These are phyloP conservation scores for Scrobipalpa atriplicella DNA, from an alignment of 2,888 invertebrate species.

Conservation along the genomic window DNA sequence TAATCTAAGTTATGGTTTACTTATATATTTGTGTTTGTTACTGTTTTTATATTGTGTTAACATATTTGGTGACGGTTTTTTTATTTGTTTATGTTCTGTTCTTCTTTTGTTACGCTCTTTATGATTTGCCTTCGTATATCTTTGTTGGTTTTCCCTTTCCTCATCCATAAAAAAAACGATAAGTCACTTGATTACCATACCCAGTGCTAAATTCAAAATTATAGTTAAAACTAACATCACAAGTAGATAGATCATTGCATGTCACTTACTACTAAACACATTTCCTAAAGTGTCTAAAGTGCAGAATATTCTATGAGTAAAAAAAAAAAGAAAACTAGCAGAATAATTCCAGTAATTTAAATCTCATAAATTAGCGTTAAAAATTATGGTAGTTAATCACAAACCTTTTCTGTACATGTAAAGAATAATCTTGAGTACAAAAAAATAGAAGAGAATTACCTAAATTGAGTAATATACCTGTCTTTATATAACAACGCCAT, in stretches of 20 bases:
- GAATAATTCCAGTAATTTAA: too few relatives aligned
- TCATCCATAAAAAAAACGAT: neutral
- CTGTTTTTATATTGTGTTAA: conserved; percentile 31
- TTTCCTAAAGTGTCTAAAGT: too few relatives aligned
- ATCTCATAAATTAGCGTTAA: too few relatives aligned
- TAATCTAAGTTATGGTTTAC: neutral
- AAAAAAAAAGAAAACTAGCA: neutral
- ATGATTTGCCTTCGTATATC: conserved; percentile 58
- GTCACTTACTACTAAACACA: neutral
- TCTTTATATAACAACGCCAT: conserved; percentile 1
- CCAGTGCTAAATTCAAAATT: neutral
- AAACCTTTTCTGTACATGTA: too few relatives aligned
- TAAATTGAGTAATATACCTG: neutral
- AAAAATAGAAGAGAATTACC: neutral
- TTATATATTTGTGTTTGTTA: neutral
- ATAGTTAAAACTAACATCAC: neutral
- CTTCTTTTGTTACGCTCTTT: conserved; percentile 52
- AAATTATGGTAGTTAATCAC: too few relatives aligned
- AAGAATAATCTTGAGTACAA: neutral
- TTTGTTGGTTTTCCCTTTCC: conserved; percentile 8
- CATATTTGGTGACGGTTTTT: conserved; percentile 45
- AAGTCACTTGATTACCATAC: neutral
- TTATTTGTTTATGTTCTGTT: conserved; percentile 22
- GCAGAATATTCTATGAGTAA: neutral
- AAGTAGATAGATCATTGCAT: conserved; percentile 3